A percentile compares a stretch with the other conserved stretches of the same genome.
These are phyloP conservation scores for Anaspis maculata DNA, from an alignment of 2,888 invertebrate species.

Conservation along the genomic window DNA sequence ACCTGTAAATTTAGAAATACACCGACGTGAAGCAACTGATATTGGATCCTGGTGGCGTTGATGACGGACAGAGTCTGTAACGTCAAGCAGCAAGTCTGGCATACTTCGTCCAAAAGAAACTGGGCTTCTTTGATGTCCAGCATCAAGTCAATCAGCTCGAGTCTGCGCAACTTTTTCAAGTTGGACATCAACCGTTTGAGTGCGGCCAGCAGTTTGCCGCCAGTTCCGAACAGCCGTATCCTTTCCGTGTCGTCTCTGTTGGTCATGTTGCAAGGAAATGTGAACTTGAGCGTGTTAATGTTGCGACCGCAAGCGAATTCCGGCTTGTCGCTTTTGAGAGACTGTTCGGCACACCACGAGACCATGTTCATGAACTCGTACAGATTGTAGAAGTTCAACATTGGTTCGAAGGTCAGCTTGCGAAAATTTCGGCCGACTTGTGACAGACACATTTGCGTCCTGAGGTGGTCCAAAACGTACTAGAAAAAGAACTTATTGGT, in stretches of 20 bases:
- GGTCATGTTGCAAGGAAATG: constrained; percentile 69
- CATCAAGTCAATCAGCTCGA: constrained; percentile 67
- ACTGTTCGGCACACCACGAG: constrained; percentile 62
- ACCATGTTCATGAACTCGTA: constrained; percentile 78
- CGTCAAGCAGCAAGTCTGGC: constrained; percentile 54
- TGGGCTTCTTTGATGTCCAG: constrained; percentile 63
- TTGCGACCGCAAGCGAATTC: constrained; percentile 47
- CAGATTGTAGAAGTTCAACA: constrained; percentile 70
- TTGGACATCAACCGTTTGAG: constrained; percentile 61
- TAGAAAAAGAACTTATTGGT: constrained; percentile 35
- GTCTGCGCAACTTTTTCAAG: constrained; percentile 51
- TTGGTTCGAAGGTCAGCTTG: constrained; percentile 61
- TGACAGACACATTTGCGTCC: constrained; percentile 62
- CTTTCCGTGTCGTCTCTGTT: constrained; percentile 53
- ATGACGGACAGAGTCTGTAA: constrained; percentile 58
- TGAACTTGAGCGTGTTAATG: constrained; percentile 55
- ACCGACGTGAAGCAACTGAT: constrained; percentile 65
- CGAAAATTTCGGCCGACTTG: constrained; percentile 59
- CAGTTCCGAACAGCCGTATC: constrained; percentile 63
- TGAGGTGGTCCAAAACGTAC: constrained; percentile 64
- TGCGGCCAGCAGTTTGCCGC: constrained; percentile 55
- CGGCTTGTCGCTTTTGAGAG: constrained; percentile 28
- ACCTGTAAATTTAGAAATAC: constrained; percentile 66
- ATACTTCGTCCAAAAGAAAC: constrained; percentile 64
- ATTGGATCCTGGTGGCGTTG: constrained; percentile 63